Base-by-base conservation (phyloP, 2,888 invertebrate species). In the Hemistola chrysoprasaria region DNA sequence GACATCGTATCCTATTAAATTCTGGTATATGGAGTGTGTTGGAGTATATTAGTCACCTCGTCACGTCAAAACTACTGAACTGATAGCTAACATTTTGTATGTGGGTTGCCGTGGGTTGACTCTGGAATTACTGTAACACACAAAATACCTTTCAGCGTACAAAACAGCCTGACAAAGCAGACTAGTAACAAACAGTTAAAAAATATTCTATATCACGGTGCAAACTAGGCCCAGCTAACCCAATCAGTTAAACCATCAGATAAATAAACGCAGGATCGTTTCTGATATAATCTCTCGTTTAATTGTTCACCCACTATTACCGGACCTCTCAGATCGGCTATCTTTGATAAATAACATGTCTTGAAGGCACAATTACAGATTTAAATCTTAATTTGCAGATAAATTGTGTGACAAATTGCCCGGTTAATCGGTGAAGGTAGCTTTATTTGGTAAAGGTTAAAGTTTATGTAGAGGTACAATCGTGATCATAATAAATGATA, bases 311-410 rank as follows among this genome's bases (percentile, higher is more conserved):
- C 30, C 40, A 36, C 37, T 45, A 42, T 32, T 45, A 49, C 46
- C 49, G 39, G 34, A 37, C 30, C 41, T 34, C 29, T 41, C 42
- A 40, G 45, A 49, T 49, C 21, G 16, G 46, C 42, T 50, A 46
- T 5, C 7, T 1, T 7, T 38, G 38, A 40, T 21, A 42, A 44
- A 44, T 43, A 22, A 29, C 8, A 30, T 31, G 30, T 39, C 49
- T 39, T 24, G 22, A 29, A 39, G 49, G 35, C 38, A 34, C 36
- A 49, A 45, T 49, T 49, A 49, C 16, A 11, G 6, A 34, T 44
- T 46, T 49, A 40, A 48, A 48, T 48, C 48, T 51, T 51, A 46
- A 48, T 48, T 51, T 46, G 30, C 38, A 41, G 46, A 39, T 49
- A 45, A 29, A 26, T 1, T 22, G 8, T 8, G 26, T 9, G 27